Conservation (phyloP, 2,888 invertebrate species). For the Philereme vetulata region DNA sequence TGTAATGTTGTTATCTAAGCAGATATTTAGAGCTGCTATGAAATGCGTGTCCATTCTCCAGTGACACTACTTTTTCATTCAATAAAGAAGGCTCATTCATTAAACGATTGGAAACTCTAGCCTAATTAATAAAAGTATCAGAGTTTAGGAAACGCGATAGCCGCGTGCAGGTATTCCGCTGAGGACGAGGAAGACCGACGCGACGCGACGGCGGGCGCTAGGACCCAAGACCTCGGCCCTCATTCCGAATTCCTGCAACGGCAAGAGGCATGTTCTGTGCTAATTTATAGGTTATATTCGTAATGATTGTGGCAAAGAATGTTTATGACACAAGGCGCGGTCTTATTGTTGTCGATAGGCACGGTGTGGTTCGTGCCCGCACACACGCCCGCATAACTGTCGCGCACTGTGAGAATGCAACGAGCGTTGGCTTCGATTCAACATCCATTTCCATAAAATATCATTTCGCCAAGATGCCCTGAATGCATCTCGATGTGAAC, state of each 20-base stretch:
- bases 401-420: slow-evolving; percentile 66
- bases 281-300: slow-evolving; percentile 82
- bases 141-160: slow-evolving; percentile 30
- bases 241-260: slow-evolving; percentile 68
- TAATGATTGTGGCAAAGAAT: slow-evolving; percentile 80
- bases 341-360: slow-evolving; percentile 77
- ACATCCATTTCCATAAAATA: slow-evolving; percentile 79
- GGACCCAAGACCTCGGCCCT: slow-evolving; percentile 43
- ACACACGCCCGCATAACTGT: slow-evolving; percentile 73
- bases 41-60: not conserved
- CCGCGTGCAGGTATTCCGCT: slow-evolving; percentile 53
- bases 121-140: slow-evolving; percentile 32
- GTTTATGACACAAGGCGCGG: slow-evolving; percentile 79
- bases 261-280: slow-evolving; percentile 58
- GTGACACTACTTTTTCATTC: slow-evolving; percentile 16
- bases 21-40: not conserved
- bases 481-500: slow-evolving; percentile 65
- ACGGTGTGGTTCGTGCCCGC: slow-evolving; percentile 60
- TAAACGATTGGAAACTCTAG: not conserved
- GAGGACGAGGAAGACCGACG: slow-evolving; percentile 34
- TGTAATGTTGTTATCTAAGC: not conserved
- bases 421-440: slow-evolving; percentile 73
- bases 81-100: not conserved
- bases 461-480: slow-evolving; percentile 64
- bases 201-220: slow-evolving; percentile 16